Percentiles rank a stretch among this genome's conserved stretches.
phyloP scores from a whole-genome alignment of 2,888 invertebrate species.

The Temnothorax rugatulus region DNA sequence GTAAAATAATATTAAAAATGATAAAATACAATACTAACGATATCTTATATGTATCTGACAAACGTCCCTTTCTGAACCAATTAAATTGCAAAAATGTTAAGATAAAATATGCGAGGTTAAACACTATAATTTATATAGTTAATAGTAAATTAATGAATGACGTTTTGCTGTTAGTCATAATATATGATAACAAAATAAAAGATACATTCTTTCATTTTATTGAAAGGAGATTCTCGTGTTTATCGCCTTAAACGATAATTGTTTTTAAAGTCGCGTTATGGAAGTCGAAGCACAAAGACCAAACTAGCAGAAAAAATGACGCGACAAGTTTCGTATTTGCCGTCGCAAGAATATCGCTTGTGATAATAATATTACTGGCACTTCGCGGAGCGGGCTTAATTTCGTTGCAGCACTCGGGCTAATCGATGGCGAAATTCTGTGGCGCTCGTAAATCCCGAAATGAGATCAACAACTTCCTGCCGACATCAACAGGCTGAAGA shows the following conservation, averaged over 20 bases:
- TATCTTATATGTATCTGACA: background rate
- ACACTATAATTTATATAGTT: background rate
- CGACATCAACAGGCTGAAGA: conserved; percentile 47
- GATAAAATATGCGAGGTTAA: background rate
- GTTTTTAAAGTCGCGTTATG: background rate
- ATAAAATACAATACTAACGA: background rate
- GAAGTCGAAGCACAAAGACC: background rate
- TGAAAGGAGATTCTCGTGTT: background rate
- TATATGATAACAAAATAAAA: background rate
- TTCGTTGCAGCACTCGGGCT: conserved; percentile 44
- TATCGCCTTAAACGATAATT: background rate
- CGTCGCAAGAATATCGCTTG: conserved; percentile 29
- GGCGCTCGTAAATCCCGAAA: conserved; percentile 46
- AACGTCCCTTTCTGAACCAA: background rate
- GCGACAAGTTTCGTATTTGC: conserved; percentile 7
- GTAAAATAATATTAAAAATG: background rate
- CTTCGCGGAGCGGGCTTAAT: conserved; percentile 39
- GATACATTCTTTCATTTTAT: background rate
- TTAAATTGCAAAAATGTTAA: background rate
- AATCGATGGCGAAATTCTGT: conserved; percentile 51
- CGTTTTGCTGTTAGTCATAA: background rate
- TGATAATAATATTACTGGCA: conserved; percentile 42
- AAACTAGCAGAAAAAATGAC: background rate
- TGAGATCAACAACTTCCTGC: conserved; percentile 47
- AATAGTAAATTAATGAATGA: background rate